Evolutionary conservation across 2,888 invertebrate species (phyloP), one percentile per base, ranked within the genome.

Genomic region (Sycophila texana): DNA sequence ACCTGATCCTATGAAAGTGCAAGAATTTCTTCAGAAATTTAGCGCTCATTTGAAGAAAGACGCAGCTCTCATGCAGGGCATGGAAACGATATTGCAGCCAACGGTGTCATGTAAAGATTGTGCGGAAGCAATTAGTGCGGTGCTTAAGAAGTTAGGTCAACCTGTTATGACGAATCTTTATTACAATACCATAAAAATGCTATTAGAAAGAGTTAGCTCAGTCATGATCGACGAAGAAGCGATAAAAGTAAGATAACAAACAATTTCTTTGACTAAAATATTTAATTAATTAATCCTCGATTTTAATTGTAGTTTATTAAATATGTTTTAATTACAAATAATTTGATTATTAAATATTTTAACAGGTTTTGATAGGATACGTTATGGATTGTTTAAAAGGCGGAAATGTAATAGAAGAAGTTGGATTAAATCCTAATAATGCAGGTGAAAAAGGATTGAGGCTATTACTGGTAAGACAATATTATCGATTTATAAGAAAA

Each of bases 211-310:
- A 79, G 96, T 98, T 16, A 98, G 98, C 82, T 98, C 98, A 0
- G 98, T 99, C 5, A 97, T 99, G 96, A 96, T 99, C 14, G 99
- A 99, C 89, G 95, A 95, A 86, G 95, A 96, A 82, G 96, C 98
- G 0, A 93, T 98, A 84, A 93, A 95, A 82, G 94, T 96, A 87
- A 84, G 82, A 16, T 30, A 5, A 16, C 3, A 53, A 53, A 39
- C 7, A 49, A 58, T 16, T 49, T 20, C 14, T 39, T 65, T 65
- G 12, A 12, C 18, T 49, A 5, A 39, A 39, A 39, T 61, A 61
- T 30, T 49, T 72, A 47, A 22, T 3, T 26, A 26, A 26, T 26
- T 26, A 26, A 2, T 26, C 2, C 26, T 26, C 3, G 2, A 26
- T 3, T 26, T 26, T 26, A 26, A 26, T 3, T n/a, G n/a, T 3